These are phyloP conservation scores for Holacanthella duospinosa DNA, from an alignment of 2,888 invertebrate species.

Conservation along the genomic window DNA sequence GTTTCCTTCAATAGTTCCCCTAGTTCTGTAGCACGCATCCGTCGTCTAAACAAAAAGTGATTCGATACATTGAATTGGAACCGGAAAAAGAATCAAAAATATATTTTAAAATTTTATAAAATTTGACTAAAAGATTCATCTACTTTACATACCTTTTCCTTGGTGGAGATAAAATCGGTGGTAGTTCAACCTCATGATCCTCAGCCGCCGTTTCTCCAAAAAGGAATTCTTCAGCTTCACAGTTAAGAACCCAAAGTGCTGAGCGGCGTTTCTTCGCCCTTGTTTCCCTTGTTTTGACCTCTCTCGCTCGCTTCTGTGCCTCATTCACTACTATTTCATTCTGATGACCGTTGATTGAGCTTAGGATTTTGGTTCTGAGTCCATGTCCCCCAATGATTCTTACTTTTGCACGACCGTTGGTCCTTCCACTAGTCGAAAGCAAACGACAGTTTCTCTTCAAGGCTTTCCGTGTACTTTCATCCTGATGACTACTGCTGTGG, in stretches of 20 bases:
- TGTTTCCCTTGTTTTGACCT: slow-evolving; percentile 13
- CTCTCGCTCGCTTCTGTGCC: slow-evolving; percentile 9
- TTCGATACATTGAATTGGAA: too few relatives aligned
- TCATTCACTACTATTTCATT: background rate
- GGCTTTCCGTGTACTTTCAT: background rate
- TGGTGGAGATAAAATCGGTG: slow-evolving; percentile 29
- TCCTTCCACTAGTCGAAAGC: background rate
- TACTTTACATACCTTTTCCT: slow-evolving; percentile 27
- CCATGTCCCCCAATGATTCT: background rate
- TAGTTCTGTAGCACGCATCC: slow-evolving; percentile 32
- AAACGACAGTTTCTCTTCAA: background rate
- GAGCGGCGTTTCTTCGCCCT: slow-evolving; percentile 16
- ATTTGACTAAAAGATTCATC: too few relatives aligned
- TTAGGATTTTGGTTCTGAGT: background rate
- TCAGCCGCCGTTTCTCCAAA: slow-evolving; percentile 51
- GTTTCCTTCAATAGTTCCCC: slow-evolving; percentile 30
- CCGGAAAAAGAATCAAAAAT: too few relatives aligned
- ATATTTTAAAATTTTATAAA: too few relatives aligned
- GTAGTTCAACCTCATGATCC: slow-evolving; percentile 35
- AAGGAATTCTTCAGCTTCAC: slow-evolving; percentile 78
- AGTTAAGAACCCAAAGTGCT: slow-evolving; percentile 63
- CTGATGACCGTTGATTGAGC: background rate
- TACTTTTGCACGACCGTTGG: background rate
- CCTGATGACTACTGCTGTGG: background rate
- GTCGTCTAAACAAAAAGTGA: slow-evolving; percentile 13